Conservation (phyloP, 2,888 invertebrate genomes). For the Ganaspis brasiliensis region DNA sequence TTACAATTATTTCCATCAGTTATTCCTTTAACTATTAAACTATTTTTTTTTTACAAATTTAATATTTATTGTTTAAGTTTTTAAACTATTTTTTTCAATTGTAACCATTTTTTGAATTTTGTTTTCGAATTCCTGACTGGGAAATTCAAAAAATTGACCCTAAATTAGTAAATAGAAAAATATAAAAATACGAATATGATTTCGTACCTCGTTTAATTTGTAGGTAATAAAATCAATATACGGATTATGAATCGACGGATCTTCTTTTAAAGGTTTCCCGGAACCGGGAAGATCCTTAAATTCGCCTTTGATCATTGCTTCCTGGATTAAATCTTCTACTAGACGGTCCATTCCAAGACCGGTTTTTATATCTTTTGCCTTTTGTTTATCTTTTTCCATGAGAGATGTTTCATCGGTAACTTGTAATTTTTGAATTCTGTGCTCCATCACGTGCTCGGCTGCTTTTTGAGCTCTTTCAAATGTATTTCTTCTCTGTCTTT, state of each 20-base stretch:
- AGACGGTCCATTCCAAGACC: slow-evolving; percentile 91
- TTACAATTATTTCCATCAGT: no score
- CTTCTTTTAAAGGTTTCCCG: slow-evolving; percentile 89
- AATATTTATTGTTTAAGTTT: no score
- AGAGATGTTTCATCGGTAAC: slow-evolving; percentile 80
- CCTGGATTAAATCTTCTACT: slow-evolving; percentile 95
- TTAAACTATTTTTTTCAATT: no score
- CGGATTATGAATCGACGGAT: slow-evolving; percentile 87
- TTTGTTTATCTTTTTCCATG: slow-evolving; percentile 68
- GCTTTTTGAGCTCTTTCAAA: slow-evolving; percentile 87
- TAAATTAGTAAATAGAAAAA: no score
- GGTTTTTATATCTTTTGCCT: slow-evolving; percentile 74
- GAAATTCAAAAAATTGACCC: no score
- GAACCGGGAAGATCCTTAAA: slow-evolving; percentile 91
- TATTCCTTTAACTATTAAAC: no score
- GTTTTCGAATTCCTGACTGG: no score
- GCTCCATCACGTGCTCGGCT: slow-evolving; percentile 86
- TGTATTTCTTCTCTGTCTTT: slow-evolving; percentile 89
- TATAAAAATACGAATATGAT: no score
- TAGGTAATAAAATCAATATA: slow-evolving; percentile 94
- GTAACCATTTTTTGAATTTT: no score
- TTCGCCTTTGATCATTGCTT: slow-evolving; percentile 94
- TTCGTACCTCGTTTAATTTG: slow-evolving; percentile 89
- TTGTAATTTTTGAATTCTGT: slow-evolving; percentile 83
- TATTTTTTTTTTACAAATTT: no score